A percentile compares a stretch with the other conserved stretches of the same genome.
phyloP scores from a whole-genome alignment of 2,797 vertebrate genomes.

The Antennarius maculatus region DNA sequence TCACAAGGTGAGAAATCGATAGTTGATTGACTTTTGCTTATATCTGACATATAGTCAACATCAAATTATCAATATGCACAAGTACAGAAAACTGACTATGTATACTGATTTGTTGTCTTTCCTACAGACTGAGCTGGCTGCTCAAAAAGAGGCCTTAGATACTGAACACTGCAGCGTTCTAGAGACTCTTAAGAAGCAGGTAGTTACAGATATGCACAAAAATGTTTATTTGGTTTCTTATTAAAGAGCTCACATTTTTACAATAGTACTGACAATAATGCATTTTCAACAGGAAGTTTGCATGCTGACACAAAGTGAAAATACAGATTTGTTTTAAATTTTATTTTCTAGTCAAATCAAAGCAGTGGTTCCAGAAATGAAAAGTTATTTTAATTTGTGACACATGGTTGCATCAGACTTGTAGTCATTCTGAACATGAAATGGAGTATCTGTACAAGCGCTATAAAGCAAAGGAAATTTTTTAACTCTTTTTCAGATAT shows the following conservation, averaged over 20 bases:
- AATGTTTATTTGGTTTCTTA: background rate
- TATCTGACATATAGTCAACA: background rate
- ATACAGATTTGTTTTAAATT: too few species aligned
- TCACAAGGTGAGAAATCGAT: conserved; percentile 81
- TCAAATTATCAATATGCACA: background rate
- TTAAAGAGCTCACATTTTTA: background rate
- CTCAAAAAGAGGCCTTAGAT: conserved; percentile 73
- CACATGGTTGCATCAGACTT: background rate
- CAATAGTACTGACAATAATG: too few species aligned
- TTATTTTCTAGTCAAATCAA: background rate
- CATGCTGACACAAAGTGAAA: too few species aligned
- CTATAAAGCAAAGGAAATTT: background rate
- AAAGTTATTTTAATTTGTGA: background rate
- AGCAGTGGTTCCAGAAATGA: background rate
- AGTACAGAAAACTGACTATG: too few species aligned
- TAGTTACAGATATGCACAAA: conserved; percentile 30
- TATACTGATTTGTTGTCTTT: background rate
- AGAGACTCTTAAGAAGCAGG: conserved; percentile 74
- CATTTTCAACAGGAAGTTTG: too few species aligned
- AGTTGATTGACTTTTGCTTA: accelerated
- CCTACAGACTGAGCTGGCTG: conserved; percentile 67
- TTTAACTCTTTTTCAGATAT: too few species aligned
- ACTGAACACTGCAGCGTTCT: conserved; percentile 72
- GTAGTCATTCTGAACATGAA: background rate
- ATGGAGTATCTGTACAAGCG: background rate